Percentiles rank a stretch among this genome's conserved stretches.
These are phyloP conservation scores for Tribolium freemani DNA, from an alignment of 2,888 invertebrate species.

Conservation along the genomic window DNA sequence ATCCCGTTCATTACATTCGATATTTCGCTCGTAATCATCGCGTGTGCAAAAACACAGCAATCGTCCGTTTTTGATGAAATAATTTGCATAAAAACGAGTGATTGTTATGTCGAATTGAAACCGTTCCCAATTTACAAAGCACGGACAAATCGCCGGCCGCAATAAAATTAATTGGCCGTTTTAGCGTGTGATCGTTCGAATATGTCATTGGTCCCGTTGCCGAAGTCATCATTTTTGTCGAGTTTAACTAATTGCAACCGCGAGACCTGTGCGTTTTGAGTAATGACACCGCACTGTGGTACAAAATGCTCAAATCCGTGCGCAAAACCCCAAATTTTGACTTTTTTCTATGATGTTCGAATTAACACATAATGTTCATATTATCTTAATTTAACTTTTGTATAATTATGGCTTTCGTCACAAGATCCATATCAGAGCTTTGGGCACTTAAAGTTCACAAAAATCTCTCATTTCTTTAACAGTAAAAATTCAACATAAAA, in stretches of 20 bases:
- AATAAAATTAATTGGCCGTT: slow-evolving; percentile 34
- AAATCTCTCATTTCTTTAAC: no score
- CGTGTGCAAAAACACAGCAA: not conserved
- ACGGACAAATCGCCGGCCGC: slow-evolving; percentile 10
- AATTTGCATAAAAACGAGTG: not conserved
- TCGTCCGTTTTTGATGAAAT: not conserved
- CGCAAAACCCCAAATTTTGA: no score
- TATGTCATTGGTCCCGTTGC: slow-evolving; percentile 24
- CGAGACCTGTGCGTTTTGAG: slow-evolving; percentile 6
- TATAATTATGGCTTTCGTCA: no score
- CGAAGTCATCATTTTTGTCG: slow-evolving; percentile 20
- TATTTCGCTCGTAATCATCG: not conserved
- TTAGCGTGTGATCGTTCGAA: slow-evolving; percentile 23
- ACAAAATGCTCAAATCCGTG: no score
- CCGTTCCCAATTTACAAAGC: not conserved
- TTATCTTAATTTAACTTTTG: no score
- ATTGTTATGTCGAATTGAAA: not conserved
- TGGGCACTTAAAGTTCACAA: no score
- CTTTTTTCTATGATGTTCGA: no score
- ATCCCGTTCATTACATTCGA: not conserved
- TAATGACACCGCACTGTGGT: no score
- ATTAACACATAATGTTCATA: no score
- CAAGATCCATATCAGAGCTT: no score
- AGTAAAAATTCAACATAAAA: no score
- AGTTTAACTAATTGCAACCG: not conserved